Evolutionary conservation across 1,140 invertebrate genomes (phyloP).

Genomic region (Leptoteleia sp.): DNA sequence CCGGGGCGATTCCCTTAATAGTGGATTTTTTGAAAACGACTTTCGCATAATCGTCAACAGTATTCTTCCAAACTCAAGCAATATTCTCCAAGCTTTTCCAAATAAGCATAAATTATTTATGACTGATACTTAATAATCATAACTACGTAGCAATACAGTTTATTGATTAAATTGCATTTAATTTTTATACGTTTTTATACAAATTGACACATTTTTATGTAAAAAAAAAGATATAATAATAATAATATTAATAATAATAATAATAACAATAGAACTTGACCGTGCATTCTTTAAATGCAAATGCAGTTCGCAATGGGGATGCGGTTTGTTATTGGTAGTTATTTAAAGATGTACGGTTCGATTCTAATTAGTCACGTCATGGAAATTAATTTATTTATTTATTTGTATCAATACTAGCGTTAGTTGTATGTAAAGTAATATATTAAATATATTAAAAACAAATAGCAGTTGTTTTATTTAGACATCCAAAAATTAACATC

Average conservation of each 20-base stretch:
- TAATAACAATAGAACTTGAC: constrained; percentile 64
- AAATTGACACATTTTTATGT: constrained; percentile 36
- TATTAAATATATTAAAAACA: constrained; percentile 40
- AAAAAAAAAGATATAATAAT: too few relatives aligned
- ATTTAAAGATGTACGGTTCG: constrained; percentile 68
- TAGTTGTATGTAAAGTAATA: constrained; percentile 55
- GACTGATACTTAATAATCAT: constrained; percentile 37
- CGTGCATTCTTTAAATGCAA: constrained; percentile 64
- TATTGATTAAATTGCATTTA: constrained; percentile 51
- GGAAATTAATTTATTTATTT: constrained; percentile 65
- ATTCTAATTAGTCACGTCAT: constrained; percentile 61
- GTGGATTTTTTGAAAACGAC: constrained; percentile 27
- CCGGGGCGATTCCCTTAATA: too few relatives aligned
- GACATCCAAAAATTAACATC: too few relatives aligned
- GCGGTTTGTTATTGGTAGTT: too few relatives aligned
- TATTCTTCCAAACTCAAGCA: constrained; percentile 50
- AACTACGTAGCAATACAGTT: constrained; percentile 19
- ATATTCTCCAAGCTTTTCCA: constrained; percentile 18
- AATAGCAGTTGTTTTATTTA: constrained; percentile 23
- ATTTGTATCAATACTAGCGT: constrained; percentile 49
- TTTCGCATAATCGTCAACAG: constrained; percentile 56
- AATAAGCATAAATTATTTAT: constrained; percentile 36
- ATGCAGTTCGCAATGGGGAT: constrained; percentile 12
- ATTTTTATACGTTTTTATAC: constrained; percentile 63
- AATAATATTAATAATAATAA: too few relatives aligned